These are phyloP conservation scores for Delia radicum DNA, from an alignment of 1,140 invertebrate species.

Conservation along the genomic window DNA sequence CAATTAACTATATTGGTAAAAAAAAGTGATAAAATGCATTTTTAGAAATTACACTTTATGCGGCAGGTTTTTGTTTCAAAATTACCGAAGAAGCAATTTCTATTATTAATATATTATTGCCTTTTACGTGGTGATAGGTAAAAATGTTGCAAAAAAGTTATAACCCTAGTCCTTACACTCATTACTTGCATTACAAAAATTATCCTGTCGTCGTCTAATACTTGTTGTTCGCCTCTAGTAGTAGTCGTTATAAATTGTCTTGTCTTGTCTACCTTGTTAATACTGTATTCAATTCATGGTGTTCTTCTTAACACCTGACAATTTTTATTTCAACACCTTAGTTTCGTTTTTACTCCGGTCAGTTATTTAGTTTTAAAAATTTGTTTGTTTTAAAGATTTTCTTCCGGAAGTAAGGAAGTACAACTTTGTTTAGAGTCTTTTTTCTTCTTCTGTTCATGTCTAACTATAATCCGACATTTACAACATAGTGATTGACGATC, in stretches of 20 bases:
- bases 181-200: background rate
- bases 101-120: too few relatives aligned
- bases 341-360: background rate
- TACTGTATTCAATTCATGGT: background rate
- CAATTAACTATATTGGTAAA: too few relatives aligned
- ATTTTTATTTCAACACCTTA: conserved; percentile 11
- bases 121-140: too few relatives aligned
- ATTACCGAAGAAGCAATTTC: too few relatives aligned
- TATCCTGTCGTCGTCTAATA: background rate
- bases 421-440: background rate
- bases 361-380: background rate
- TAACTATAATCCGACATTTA: conserved; percentile 28
- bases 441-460: conserved; percentile 16
- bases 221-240: background rate
- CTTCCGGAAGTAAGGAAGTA: conserved; percentile 22
- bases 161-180: background rate
- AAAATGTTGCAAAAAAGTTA: too few relatives aligned
- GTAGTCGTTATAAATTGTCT: background rate
- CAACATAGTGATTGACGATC: conserved; percentile 28
- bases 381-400: background rate
- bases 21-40: too few relatives aligned
- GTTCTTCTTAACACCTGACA: conserved; percentile 1
- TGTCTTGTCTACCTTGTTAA: background rate
- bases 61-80: too few relatives aligned
- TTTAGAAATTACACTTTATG: too few relatives aligned